A percentile compares a stretch with the other conserved stretches of the same genome.
phyloP scores from a whole-genome alignment of 2,113 vertebrate species.

The Micronisus gabar region DNA sequence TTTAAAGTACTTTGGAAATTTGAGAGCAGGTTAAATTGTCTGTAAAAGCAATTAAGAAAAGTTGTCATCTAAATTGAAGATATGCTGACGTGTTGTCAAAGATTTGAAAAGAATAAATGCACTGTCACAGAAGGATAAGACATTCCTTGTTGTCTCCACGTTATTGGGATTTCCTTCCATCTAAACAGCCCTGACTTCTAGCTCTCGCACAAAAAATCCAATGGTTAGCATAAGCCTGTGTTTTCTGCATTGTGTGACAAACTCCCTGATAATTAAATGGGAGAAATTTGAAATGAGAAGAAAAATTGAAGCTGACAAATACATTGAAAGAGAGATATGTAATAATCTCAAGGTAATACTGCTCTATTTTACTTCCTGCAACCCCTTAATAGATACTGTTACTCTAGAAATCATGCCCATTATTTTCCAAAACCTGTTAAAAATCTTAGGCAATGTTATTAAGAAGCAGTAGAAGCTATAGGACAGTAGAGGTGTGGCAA shows the following conservation, averaged over 20 bases:
- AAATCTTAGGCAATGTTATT: not conserved
- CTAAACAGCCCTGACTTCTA: not conserved
- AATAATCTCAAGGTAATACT: not conserved
- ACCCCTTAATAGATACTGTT: not conserved
- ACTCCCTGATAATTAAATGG: slow-evolving; percentile 6
- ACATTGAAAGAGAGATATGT: not conserved
- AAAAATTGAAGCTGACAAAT: slow-evolving; percentile 49
- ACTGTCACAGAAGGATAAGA: not conserved
- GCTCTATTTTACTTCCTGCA: not conserved
- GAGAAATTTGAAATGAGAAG: slow-evolving; percentile 12
- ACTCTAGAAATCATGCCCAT: slow-evolving; percentile 13
- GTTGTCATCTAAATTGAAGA: not conserved
- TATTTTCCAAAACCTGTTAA: slow-evolving; percentile 54
- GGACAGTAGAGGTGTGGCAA: not conserved
- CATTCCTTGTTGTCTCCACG: not conserved
- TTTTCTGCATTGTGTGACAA: not conserved
- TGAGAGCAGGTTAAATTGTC: not conserved
- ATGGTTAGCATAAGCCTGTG: not conserved
- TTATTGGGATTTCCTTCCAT: slow-evolving; percentile 1
- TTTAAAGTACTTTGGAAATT: not conserved
- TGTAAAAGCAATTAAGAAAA: not conserved
- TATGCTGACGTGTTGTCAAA: not conserved
- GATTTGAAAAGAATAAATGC: slow-evolving; percentile 4
- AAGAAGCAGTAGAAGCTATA: not conserved
- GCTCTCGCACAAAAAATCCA: not conserved